A percentile compares a stretch with the other conserved stretches of the same genome.
These are phyloP conservation scores for Mesembrinibis cayennensis DNA, from an alignment of 2,113 vertebrate genomes.

Conservation along the genomic window DNA sequence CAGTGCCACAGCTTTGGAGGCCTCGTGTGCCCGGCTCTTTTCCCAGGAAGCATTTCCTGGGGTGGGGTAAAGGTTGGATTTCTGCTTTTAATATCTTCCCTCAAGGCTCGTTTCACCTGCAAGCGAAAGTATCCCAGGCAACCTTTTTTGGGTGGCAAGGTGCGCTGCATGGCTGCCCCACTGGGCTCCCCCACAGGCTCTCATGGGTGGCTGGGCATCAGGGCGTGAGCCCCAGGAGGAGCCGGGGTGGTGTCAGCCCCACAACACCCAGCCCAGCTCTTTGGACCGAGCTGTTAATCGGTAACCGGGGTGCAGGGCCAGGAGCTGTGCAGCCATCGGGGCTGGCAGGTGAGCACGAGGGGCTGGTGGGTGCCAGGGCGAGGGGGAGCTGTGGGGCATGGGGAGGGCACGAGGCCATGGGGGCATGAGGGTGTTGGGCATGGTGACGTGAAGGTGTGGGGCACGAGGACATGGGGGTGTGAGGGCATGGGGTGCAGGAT, in stretches of 20 bases:
- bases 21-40: rapidly evolving
- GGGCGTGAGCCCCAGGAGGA: not conserved
- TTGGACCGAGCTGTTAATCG: constrained; percentile 65
- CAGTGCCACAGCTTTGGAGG: not conserved
- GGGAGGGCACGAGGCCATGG: rapidly evolving
- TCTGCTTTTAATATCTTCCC: not conserved
- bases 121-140: not conserved
- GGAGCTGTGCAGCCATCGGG: not conserved
- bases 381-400: not conserved
- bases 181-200: rapidly evolving
- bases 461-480: not conserved
- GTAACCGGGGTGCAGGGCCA: not conserved
- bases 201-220: rapidly evolving
- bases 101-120: rapidly evolving
- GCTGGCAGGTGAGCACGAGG: not conserved
- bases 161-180: rapidly evolving
- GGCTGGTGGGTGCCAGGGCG: rapidly evolving
- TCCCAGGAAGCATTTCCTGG: not conserved
- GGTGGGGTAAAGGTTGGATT: not conserved
- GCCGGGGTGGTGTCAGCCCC: not conserved
- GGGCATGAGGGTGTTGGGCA: not conserved
- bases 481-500: not conserved
- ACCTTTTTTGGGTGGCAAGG: too few relatives aligned
- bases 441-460: not conserved
- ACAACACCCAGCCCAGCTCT: not conserved